Percentiles rank a stretch among this genome's conserved stretches.
Evolutionary conservation across 2,797 vertebrate genomes (phyloP).

Genomic region (Trichosurus vulpecula): DNA sequence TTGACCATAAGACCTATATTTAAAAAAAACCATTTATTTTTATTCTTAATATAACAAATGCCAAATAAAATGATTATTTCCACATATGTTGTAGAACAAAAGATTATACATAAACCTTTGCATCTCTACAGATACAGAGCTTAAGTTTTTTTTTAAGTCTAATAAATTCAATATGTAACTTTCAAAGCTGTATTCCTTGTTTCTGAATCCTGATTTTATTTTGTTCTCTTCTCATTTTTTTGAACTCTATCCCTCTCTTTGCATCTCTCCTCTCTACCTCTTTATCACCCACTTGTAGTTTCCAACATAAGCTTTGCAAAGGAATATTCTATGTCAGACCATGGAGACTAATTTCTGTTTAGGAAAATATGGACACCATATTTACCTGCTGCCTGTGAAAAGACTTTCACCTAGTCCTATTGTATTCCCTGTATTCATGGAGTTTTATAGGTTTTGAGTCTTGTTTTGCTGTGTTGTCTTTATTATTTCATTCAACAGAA

Average conservation of each 20-base stretch:
- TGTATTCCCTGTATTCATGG: neutral
- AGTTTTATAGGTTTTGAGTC: neutral
- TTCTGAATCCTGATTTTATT: neutral
- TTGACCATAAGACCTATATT: neutral
- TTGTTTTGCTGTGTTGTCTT: neutral
- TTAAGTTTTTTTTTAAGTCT: neutral
- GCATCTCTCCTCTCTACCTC: neutral
- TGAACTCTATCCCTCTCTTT: neutral
- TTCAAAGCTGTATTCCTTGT: neutral
- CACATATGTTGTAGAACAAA: neutral
- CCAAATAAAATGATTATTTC: neutral
- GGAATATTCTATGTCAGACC: neutral
- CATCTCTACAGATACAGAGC: neutral
- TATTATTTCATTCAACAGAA: neutral
- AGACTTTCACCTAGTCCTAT: neutral
- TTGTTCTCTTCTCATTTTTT: neutral
- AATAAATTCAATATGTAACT: neutral
- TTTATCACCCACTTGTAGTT: neutral
- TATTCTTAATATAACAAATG: neutral
- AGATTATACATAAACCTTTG: neutral
- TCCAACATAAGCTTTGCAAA: neutral
- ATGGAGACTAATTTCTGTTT: neutral
- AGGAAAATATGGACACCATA: neutral
- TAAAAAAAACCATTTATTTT: neutral
- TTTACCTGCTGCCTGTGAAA: neutral